Base-by-base conservation (phyloP, 2,888 invertebrate species). In the Neoaliturus tenellus region DNA sequence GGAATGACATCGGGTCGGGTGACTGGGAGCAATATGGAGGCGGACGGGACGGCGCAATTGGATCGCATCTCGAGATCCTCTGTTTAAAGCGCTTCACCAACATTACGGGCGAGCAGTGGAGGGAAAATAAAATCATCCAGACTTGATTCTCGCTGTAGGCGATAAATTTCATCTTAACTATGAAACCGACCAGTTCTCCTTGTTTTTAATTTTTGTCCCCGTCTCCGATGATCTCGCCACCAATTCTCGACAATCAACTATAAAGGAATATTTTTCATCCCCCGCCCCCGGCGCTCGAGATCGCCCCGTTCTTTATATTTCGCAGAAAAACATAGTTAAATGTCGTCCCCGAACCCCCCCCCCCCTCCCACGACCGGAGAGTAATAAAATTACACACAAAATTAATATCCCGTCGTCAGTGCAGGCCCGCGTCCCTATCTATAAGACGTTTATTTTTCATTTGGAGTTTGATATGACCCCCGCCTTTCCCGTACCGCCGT, bases 111-210 rank as follows among this genome's bases (percentile, higher is more conserved):
- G 44, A 20, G 58, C 31, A 84, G 78, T 55, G 80, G 69, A 85
- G 85, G 85, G 86, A 86, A 87, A 87, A 86, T 87, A 87, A 87
- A 87, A 87, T 86, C 86, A 85, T 85, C 80, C 33, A 71, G 80
- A 83, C 83, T 82, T 85, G 84, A 67, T 69, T 81, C 81, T 23
- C 80, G 83, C 85, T 80, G 80, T 58, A 75, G 85, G 85, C 83
- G 84, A 85, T 86, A 85, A 84, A 86, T 86, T 85, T 86, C 80
- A 83, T 85, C 82, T 85, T 85, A 81, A 85, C 84, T 83, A 84
- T 75, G 85, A 85, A 80, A 62, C 78, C 75, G 33, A 86, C 86
- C 86, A 85, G 86, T 85, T 83, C 86, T 80, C 84, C 83, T 86
- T 85, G 85, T 86, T 86, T 86, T 86, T 86, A 86, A 86, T 86